Evolutionary conservation across 2,113 vertebrate genomes (phyloP).

Genomic region (Datnioides undecimradiatus): DNA sequence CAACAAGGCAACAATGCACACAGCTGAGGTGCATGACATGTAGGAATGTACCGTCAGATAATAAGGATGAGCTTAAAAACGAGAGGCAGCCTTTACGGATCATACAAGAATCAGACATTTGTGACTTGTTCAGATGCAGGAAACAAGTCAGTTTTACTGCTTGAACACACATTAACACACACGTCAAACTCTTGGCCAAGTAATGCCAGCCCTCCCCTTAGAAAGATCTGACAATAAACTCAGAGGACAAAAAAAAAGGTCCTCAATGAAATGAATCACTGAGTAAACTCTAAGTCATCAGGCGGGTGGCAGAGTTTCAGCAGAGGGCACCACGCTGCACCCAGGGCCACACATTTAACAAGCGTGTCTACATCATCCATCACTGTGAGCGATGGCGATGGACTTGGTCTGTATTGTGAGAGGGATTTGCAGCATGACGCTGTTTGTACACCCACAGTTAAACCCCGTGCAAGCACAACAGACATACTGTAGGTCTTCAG

Average conservation of each 20-base stretch:
- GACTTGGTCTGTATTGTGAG: conserved; percentile 64
- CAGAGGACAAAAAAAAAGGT: neutral
- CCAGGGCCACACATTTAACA: neutral
- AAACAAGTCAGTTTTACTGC: neutral
- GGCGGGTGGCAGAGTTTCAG: conserved; percentile 33
- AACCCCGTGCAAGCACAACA: conserved; percentile 55
- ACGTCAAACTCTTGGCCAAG: neutral
- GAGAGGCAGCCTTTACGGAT: neutral
- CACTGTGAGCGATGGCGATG: conserved; percentile 54
- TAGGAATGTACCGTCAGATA: conserved; percentile 70
- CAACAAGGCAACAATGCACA: conserved; percentile 72
- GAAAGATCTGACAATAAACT: conserved; percentile 1
- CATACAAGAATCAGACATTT: neutral
- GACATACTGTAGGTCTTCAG: conserved; percentile 13
- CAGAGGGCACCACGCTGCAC: conserved; percentile 22
- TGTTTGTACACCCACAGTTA: conserved; percentile 67
- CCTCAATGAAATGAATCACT: conserved; percentile 18
- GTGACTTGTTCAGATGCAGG: neutral
- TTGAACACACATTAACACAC: conserved; percentile 5
- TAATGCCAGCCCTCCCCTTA: neutral
- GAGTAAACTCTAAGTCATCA: neutral
- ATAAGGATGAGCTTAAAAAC: conserved; percentile 52
- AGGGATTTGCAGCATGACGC: conserved; percentile 69
- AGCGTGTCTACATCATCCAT: conserved; percentile 58
- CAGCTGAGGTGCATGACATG: conserved; percentile 71